Evolutionary conservation across 2,113 vertebrate species (phyloP).

Genomic region (Thinocorus orbignyianus): DNA sequence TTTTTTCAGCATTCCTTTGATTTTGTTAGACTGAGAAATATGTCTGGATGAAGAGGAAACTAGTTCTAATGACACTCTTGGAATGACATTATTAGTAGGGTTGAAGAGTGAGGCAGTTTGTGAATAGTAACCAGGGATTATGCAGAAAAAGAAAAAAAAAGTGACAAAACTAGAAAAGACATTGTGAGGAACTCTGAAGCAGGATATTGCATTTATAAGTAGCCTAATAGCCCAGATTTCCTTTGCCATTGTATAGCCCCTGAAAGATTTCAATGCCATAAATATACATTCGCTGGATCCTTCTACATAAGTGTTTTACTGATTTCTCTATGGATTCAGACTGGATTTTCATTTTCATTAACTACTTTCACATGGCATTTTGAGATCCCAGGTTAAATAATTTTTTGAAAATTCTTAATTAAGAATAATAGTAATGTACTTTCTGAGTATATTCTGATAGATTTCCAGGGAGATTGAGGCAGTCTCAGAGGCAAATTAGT

Average conservation of each 20-base stretch:
- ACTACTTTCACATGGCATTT: not conserved
- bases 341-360: not conserved
- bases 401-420: not conserved
- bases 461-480: not conserved
- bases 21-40: slow-evolving; percentile 44
- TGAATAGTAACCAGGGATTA: not conserved
- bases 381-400: not conserved
- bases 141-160: not conserved
- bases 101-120: not conserved
- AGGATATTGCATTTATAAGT: not conserved
- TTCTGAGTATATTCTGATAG: not conserved
- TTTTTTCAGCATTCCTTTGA: not conserved
- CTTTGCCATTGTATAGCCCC: not conserved
- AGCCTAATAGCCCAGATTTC: not conserved
- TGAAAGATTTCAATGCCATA: not conserved
- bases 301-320: not conserved
- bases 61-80: not conserved
- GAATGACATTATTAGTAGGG: not conserved
- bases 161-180: not conserved
- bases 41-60: slow-evolving; percentile 40
- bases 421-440: not conserved
- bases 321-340: not conserved
- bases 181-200: not conserved
- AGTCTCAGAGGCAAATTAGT: not conserved
- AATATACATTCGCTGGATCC: not conserved